Conservation (phyloP, 2,888 invertebrate species). For the Lepidochrysops patricia region DNA sequence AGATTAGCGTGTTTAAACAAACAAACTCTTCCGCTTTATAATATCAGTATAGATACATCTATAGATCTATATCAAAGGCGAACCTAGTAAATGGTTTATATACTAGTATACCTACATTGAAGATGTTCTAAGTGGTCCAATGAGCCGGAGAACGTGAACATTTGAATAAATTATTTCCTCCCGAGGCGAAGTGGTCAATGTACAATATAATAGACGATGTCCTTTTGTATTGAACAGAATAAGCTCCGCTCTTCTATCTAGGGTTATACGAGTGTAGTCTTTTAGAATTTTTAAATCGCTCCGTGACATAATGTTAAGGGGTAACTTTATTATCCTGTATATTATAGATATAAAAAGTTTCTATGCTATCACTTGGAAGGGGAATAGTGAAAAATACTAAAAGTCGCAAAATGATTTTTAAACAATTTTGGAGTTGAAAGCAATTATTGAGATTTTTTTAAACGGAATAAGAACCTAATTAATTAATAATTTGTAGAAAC, state of each 20-base stretch:
- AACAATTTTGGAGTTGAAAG: too few species aligned
- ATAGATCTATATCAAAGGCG: too few species aligned
- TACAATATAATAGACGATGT: constrained; percentile 62
- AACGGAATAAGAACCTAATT: constrained; percentile 1
- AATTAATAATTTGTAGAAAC: background rate
- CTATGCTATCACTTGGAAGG: too few species aligned
- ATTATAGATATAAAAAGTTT: too few species aligned
- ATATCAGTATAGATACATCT: too few species aligned
- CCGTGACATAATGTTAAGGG: background rate
- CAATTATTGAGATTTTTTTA: too few species aligned
- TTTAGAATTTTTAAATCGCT: background rate
- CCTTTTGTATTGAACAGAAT: constrained; percentile 48
- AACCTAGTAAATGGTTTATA: background rate
- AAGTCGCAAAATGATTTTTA: too few species aligned
- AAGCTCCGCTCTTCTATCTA: constrained; percentile 38
- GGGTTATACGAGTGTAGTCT: constrained; percentile 30
- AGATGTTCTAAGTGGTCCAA: constrained; percentile 26
- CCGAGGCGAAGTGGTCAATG: constrained; percentile 55
- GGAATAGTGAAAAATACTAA: too few species aligned
- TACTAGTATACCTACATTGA: constrained; percentile 15
- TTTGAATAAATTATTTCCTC: constrained; percentile 68
- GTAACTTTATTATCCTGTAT: background rate
- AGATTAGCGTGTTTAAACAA: too few species aligned
- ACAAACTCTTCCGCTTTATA: too few species aligned
- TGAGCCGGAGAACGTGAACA: constrained; percentile 34